Conservation (phyloP, 2,113 vertebrate species). For the Abramis brama region DNA sequence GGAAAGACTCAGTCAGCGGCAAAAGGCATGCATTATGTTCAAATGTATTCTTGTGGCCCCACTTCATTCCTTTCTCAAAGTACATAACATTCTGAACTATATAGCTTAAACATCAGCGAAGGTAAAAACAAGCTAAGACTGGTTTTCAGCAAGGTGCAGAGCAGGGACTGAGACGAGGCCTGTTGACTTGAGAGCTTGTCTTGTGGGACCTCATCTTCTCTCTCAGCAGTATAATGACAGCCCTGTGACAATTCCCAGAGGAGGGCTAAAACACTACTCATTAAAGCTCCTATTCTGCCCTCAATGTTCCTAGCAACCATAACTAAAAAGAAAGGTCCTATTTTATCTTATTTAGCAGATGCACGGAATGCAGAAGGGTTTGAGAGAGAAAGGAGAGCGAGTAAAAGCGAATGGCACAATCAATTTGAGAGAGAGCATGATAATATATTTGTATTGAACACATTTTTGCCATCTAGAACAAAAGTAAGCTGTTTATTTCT, state of each 20-base stretch:
- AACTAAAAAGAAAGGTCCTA: conserved; percentile 3
- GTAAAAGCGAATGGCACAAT: background rate
- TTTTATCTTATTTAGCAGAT: conserved; percentile 10
- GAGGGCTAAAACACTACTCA: conserved; percentile 62
- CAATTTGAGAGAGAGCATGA: background rate
- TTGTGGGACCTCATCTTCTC: conserved; percentile 59
- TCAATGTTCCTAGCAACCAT: conserved; percentile 62
- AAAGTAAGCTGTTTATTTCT: conserved; percentile 11
- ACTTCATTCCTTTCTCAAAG: background rate
- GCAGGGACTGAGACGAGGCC: conserved; percentile 49
- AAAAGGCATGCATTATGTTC: background rate
- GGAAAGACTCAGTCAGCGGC: background rate
- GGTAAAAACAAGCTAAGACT: conserved; percentile 9
- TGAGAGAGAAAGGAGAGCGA: background rate
- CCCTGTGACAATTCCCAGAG: conserved; percentile 58
- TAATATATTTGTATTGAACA: background rate
- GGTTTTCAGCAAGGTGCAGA: conserved; percentile 26
- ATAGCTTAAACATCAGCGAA: conserved; percentile 1
- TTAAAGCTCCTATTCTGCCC: conserved; percentile 59
- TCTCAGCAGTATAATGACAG: conserved; percentile 57
- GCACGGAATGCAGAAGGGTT: background rate
- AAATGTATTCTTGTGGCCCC: background rate
- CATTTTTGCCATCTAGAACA: background rate
- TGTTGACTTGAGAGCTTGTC: conserved; percentile 69
- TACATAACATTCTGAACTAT: conserved; percentile 6